A percentile compares a stretch with the other conserved stretches of the same genome.
phyloP scores from a whole-genome alignment of 1,140 invertebrate genomes.

The Triops longicaudatus region DNA sequence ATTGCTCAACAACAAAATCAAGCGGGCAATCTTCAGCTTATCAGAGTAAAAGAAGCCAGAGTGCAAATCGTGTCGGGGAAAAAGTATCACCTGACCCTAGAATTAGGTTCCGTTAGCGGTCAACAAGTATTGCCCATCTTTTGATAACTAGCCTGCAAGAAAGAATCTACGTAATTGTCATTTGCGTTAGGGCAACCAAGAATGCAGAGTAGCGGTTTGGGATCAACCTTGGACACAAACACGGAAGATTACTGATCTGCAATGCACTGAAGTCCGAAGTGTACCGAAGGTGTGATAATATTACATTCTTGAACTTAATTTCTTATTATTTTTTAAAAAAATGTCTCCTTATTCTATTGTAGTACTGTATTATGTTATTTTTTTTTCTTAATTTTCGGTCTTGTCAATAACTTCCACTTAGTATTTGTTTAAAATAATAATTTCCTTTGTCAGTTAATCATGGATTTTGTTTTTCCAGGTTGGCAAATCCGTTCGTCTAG shows the following conservation, averaged over 20 bases:
- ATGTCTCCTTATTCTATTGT: no score
- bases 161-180: background rate
- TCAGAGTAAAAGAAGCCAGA: background rate
- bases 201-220: background rate
- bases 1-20: background rate
- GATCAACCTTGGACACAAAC: slow-evolving; percentile 16
- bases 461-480: background rate
- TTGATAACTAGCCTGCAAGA: background rate
- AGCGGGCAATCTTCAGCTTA: background rate
- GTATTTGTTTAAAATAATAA: no score
- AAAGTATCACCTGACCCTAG: background rate
- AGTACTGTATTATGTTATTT: no score
- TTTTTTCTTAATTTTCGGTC: no score
- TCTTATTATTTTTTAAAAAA: no score
- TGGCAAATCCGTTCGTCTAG: background rate
- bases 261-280: no score
- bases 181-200: background rate
- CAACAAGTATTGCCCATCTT: background rate
- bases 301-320: no score
- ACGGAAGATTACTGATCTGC: background rate
- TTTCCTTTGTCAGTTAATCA: no score
- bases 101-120: background rate
- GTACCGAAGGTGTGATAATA: no score
- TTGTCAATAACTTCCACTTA: no score
- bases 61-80: background rate